Base-by-base conservation (phyloP, 2,797 vertebrate species). In the Melanogrammus aeglefinus region DNA sequence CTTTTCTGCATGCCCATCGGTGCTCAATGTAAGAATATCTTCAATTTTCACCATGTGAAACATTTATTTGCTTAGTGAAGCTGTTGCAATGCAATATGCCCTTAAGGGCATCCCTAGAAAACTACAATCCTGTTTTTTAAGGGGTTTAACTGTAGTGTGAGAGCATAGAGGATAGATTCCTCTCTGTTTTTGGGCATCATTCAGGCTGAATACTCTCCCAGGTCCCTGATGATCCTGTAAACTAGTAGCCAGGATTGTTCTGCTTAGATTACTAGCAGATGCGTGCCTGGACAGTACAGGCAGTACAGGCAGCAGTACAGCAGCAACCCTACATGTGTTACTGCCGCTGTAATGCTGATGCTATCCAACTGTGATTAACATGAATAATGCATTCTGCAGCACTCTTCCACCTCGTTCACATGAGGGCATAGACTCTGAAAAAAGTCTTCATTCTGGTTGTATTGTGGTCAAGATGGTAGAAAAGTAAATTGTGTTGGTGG, bases 251-350 rank as follows among this genome's bases (percentile, higher is more conserved):
- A 35, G 33, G 69, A 31, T 27, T 18, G 69, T n/a, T 33, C 24
- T 0, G 12, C 33, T 35, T 29, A 72, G 70, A 72, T 72, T 16
- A n/a, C 70, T 16, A 72, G 29, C 70, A 72, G 70, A 72, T 72
- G 70, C 33, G 16, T 31, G 70, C 13, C 29, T 72, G 70, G 21
- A 35, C 70, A n/a, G n/a, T n/a, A n/a, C n/a, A n/a, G n/a, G n/a
- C n/a, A n/a, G n/a, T n/a, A n/a, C n/a, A n/a, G n/a, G n/a, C n/a
- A 72, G 29, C 69, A 31, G 47, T 51, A 51, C 70, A 72, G 57
- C 57, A 63, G 57, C 57, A 27, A 69, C 63, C 24, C 24, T n/a
- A 63, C 57, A 63, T 69, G 63, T 69, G 24, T 69, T 69, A 24
- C 63, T 27, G 9, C 63, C 8, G 63, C 63, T 69, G 63, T 69